Evolutionary conservation across 1,140 invertebrate genomes (phyloP), one percentile per base, ranked within the genome.

Genomic region (Heliothis subflexa): DNA sequence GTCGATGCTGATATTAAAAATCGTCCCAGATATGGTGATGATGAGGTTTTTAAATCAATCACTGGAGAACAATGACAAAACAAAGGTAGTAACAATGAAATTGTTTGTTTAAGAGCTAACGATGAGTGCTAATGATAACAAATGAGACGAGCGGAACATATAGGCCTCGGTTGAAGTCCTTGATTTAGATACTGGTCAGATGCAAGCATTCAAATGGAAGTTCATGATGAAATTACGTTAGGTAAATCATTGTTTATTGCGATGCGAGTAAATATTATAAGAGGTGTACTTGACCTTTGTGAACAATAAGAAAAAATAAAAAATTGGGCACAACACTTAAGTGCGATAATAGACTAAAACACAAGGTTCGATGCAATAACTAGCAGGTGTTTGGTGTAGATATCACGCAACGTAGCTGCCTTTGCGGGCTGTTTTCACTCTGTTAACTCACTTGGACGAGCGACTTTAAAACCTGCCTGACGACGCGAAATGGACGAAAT

Each of bases 121-220:
- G 85, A 79, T 81, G 84, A 81, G 61, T 83, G 84, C 87, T 88
- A 87, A 89, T 87, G 88, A 91, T 90, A 93, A 91, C 87, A 89
- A 87, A 86, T 68, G 85, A 86, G 78, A 83, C 61, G 78, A 81
- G 68, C 71, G 59, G 50, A 78, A 75, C 64, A 78, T 74, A 49
- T 16, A 71, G 70, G 76, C 82, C 68, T 80, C 83, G 79, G 45
- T 81, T 55, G 74, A 47, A 77, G 82, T 84, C 85, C 80, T 84
- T 84, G 77, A 82, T 81, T 74, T 73, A 66, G 57, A 66, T 74
- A 47, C 47, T 21, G 45, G 14, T 52, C 21, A 47, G 74, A 81
- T 74, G 72, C 57, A 57, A 81, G 82, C 80, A 79, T 82, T 80
- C 71, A 62, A 83, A 82, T 78, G 81, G 73, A 79, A 79, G 28